Base-by-base conservation (phyloP, 2,888 invertebrate species). In the Drepanosiphum platanoidis region DNA sequence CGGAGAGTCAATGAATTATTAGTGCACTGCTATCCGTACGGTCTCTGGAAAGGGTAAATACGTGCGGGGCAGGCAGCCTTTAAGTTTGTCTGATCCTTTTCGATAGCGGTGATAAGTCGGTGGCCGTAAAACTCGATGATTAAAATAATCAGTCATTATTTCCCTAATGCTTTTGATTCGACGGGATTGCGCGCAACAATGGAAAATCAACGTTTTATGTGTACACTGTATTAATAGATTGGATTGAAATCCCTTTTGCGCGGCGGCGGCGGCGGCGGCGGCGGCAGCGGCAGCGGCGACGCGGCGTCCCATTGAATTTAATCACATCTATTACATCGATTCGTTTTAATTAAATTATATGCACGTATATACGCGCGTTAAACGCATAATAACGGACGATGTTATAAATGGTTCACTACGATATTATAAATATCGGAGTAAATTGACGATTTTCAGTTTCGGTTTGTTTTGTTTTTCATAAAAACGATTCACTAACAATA, bases 311-410 rank as follows among this genome's bases (percentile, higher is more conserved):
- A 34, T 22, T 8, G 15, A 11, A 36, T 27, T 75, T 58, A 36
- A 75, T 61, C 75, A 36, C 75, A n/a, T 27, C 15, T n/a, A 36
- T n/a, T 1, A 22, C 36, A 75, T 15, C 64, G 30, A 64, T n/a
- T 75, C 34, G 36, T 75, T 75, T 75, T 75, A 58, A 75, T 75
- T 75, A 36, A 58, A 58, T 36, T n/a, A n/a, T n/a, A n/a, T n/a
- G n/a, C n/a, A 75, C 7, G 7, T n/a, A 64, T 13, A 27, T 30
- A 64, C n/a, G 34, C 30, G 32, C 30, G 13, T 42, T 46, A 4
- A 32, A 52, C 18, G 32, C 46, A n/a, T 34, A 52, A 46, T 9
- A 58, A 75, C 52, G n/a, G 11, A 18, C 15, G 22, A 32, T 30
- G 11, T 13, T 36, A 32, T 34, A 32, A 13, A 18, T 13, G n/a